Evolutionary conservation across 2,888 invertebrate genomes (phyloP).

Genomic region (Ceraclea dissimilis): DNA sequence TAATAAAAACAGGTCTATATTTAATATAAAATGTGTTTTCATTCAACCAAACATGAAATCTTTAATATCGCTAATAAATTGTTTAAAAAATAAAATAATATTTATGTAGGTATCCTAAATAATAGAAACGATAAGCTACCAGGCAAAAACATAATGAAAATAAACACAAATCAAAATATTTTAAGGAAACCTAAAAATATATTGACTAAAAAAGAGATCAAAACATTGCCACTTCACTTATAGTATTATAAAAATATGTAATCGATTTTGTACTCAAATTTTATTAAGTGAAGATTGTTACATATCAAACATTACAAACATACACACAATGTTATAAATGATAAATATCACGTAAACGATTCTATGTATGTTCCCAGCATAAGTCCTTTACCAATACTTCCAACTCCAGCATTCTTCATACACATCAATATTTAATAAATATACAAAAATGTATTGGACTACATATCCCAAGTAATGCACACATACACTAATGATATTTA

Average conservation of each 20-base stretch:
- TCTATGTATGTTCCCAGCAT: too few relatives aligned
- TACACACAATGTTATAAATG: neutral
- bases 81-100: neutral
- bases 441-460: too few relatives aligned
- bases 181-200: constrained; percentile 42
- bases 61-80: constrained; percentile 22
- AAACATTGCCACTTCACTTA: constrained; percentile 58
- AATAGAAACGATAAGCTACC: constrained; percentile 25
- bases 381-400: too few relatives aligned
- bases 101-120: constrained; percentile 19
- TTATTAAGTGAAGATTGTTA: constrained; percentile 17
- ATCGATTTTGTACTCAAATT: constrained; percentile 27
- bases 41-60: constrained; percentile 30
- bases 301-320: neutral
- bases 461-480: too few relatives aligned
- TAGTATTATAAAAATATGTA: constrained; percentile 33
- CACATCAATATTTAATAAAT: too few relatives aligned
- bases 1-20: constrained; percentile 31
- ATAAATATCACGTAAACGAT: too few relatives aligned
- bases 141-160: constrained; percentile 30
- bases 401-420: too few relatives aligned
- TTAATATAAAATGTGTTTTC: constrained; percentile 28
- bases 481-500: too few relatives aligned
- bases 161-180: constrained; percentile 28
- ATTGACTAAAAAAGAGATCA: constrained; percentile 67